phyloP scores from a whole-genome alignment of 2,888 invertebrate genomes.

The Drosophila koepferae region DNA sequence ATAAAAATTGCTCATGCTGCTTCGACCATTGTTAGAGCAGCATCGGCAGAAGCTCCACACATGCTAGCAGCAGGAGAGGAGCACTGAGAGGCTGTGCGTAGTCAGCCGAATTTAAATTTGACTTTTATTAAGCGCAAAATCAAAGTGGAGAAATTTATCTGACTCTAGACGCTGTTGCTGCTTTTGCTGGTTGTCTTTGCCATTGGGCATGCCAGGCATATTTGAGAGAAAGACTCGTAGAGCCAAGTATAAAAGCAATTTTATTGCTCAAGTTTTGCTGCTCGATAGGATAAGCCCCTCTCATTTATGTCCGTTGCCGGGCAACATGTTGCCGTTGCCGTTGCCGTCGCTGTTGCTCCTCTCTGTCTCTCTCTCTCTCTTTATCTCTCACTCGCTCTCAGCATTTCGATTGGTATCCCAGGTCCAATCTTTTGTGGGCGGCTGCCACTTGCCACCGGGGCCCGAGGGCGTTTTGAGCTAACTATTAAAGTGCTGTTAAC shows the following conservation, averaged over 20 bases:
- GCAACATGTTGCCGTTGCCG: slow-evolving; percentile 70
- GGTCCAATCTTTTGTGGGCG: slow-evolving; percentile 53
- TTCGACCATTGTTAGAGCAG: slow-evolving; percentile 26
- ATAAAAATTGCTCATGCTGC: slow-evolving; percentile 53
- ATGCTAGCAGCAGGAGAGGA: slow-evolving; percentile 12
- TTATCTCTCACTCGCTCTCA: slow-evolving; percentile 18
- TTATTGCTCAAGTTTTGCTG: slow-evolving; percentile 80
- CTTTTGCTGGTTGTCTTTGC: slow-evolving; percentile 16
- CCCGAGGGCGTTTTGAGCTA: slow-evolving; percentile 47
- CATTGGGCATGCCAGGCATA: slow-evolving; percentile 67
- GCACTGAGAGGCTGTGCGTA: slow-evolving; percentile 48
- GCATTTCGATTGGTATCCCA: slow-evolving; percentile 50
- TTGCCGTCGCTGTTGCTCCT: background rate
- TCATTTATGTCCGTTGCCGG: slow-evolving; percentile 75
- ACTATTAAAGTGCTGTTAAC: slow-evolving; percentile 81
- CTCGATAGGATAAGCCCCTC: slow-evolving; percentile 76
- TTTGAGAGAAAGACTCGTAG: slow-evolving; percentile 44
- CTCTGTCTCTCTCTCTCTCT: background rate
- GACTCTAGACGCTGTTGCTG: slow-evolving; percentile 35
- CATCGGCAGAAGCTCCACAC: slow-evolving; percentile 32
- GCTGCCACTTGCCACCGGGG: slow-evolving; percentile 45
- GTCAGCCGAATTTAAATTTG: slow-evolving; percentile 80
- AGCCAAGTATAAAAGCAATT: slow-evolving; percentile 70
- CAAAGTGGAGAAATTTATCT: slow-evolving; percentile 75
- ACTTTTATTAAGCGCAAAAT: slow-evolving; percentile 78